Base-by-base conservation (phyloP, 1,140 invertebrate genomes). In the Drosophila saltans region DNA sequence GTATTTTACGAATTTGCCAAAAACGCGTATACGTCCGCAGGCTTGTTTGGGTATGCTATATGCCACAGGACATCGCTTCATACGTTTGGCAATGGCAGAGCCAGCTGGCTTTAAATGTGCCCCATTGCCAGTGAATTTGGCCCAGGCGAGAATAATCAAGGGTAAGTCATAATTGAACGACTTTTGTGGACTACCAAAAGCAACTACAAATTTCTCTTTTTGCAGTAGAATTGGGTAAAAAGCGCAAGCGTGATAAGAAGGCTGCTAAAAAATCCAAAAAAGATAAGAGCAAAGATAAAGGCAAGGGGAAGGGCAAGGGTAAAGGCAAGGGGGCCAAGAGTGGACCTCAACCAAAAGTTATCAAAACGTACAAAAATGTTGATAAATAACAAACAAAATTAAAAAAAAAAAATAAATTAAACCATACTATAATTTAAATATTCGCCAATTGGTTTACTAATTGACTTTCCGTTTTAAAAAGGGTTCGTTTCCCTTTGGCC, bases 41-140 rank as follows among this genome's bases (percentile, higher is more conserved):
- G 84, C 84, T 16, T 89, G 84, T 26, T 62, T 89, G 52, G 85
- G 85, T 1, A 57, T 89, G 75, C 72, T 89, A n/a, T 89, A 89
- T 52, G 72, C 84, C 24, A 89, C 80, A 0, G 84, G 84, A 0
- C 60, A 66, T 56, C 80, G 84, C 0, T 89, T 81, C 28, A 84
- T 89, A 6, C 69, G 43, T 2, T 40, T 89, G 1, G 61, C 64
- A 26, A 62, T 11, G 48, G 84, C 84, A 0, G 77, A 74, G 0
- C 84, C 84, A 2, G 69, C 69, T 5, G 75, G 72, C 8, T 89
- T 89, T 7, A 89, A 89, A 57, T 89, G 84, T 56, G 84, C 84
- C 0, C 84, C 84, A 6, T 1, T 89, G 45, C 84, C 84, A 0
- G 75, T 89, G 1, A 84, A 89, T 55, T 68, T 89, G 67, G 78